Conservation (phyloP, 2,888 invertebrate species). For the Lepidonotus clava region DNA sequence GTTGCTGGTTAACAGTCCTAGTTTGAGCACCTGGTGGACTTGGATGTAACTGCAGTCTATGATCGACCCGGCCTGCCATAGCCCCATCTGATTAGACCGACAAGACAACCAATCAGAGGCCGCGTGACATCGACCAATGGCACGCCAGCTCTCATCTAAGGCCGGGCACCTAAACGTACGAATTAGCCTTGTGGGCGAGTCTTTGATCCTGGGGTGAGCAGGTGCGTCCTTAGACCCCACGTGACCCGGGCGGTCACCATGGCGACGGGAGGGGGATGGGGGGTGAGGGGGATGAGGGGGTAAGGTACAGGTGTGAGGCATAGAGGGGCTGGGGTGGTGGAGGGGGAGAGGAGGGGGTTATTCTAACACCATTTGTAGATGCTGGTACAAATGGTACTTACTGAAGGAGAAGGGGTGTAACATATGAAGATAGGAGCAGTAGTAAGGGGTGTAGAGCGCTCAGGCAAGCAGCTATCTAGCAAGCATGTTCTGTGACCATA, state of each 20-base stretch:
- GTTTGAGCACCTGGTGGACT: too few relatives aligned
- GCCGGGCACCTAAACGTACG: not conserved
- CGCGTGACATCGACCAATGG: slow-evolving; percentile 33
- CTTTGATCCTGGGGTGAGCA: slow-evolving; percentile 28
- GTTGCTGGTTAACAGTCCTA: too few relatives aligned
- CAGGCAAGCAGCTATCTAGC: too few relatives aligned
- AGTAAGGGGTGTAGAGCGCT: too few relatives aligned
- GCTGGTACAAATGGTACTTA: too few relatives aligned
- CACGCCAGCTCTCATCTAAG: not conserved
- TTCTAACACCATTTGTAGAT: too few relatives aligned
- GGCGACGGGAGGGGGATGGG: not conserved
- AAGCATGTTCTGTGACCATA: too few relatives aligned
- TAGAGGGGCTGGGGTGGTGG: not conserved
- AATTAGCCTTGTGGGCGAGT: not conserved
- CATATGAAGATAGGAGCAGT: too few relatives aligned
- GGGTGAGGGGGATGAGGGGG: not conserved
- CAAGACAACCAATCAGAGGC: not conserved
- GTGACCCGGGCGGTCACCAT: slow-evolving; percentile 26
- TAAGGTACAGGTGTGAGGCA: not conserved
- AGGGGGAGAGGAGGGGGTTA: not conserved
- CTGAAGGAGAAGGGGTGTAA: too few relatives aligned
- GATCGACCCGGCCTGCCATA: not conserved
- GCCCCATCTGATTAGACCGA: not conserved
- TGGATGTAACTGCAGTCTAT: too few relatives aligned
- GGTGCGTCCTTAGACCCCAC: not conserved